Conservation (phyloP, 2,113 vertebrate species). For the Microtus ochrogaster region DNA sequence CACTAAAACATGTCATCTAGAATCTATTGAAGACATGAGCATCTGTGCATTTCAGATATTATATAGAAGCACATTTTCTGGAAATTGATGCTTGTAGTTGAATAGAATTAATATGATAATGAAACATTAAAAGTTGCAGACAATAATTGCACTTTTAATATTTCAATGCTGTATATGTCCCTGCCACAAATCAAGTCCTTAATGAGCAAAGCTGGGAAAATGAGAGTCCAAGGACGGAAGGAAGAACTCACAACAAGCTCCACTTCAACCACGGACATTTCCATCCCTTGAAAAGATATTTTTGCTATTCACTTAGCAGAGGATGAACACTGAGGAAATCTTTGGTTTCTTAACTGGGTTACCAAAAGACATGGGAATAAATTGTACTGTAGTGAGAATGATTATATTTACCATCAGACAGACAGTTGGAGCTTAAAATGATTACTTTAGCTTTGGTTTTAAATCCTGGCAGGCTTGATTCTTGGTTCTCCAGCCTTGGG, state of each 20-base stretch:
- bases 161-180: neutral
- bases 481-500: neutral
- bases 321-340: neutral
- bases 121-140: neutral
- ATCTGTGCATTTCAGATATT: neutral
- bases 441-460: neutral
- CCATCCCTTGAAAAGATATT: neutral
- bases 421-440: neutral
- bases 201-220: neutral
- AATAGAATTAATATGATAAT: neutral
- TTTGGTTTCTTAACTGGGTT: slow-evolving; percentile 1
- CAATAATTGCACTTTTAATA: neutral
- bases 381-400: neutral
- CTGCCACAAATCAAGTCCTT: neutral
- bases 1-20: neutral
- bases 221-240: neutral
- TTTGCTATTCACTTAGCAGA: neutral
- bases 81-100: neutral
- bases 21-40: neutral
- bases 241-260: neutral
- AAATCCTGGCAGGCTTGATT: neutral
- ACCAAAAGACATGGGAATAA: neutral
- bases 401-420: slow-evolving; percentile 18
- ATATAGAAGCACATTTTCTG: neutral
- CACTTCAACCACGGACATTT: neutral